Evolutionary conservation across 2,888 invertebrate species (phyloP).

Genomic region (Pristionchus exspectatus): DNA sequence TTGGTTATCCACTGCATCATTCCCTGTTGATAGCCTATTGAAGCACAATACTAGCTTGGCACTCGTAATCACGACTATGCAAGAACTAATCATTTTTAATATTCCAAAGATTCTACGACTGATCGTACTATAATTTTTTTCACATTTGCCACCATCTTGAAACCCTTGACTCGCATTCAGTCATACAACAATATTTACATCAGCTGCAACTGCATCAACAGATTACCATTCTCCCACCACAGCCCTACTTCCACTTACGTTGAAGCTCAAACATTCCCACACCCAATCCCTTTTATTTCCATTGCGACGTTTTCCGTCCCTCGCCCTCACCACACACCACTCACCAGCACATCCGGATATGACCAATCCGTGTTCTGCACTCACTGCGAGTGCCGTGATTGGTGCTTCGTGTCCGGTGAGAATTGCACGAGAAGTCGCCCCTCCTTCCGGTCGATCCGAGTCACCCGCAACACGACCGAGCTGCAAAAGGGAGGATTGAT

Average conservation of each 20-base stretch:
- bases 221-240: too few relatives aligned
- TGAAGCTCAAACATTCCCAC: not conserved
- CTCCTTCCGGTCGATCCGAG: constrained; percentile 84
- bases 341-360: constrained; percentile 89
- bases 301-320: not conserved
- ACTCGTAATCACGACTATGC: not conserved
- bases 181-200: too few relatives aligned
- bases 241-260: too few relatives aligned
- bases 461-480: constrained; percentile 95
- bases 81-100: too few relatives aligned
- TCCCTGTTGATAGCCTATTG: not conserved
- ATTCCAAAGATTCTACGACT: too few relatives aligned
- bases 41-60: not conserved
- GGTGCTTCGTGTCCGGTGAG: constrained; percentile 98
- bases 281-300: not conserved
- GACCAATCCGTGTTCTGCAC: constrained; percentile 97
- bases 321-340: not conserved
- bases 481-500: constrained; percentile 57
- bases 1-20: too few relatives aligned
- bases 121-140: too few relatives aligned
- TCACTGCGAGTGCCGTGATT: constrained; percentile 94
- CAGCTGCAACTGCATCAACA: too few relatives aligned
- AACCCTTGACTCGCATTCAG: too few relatives aligned
- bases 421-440: constrained; percentile 95
- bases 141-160: too few relatives aligned